These are phyloP conservation scores for Gymnothorax javanicus DNA, from an alignment of 2,797 vertebrate species.

Conservation along the genomic window DNA sequence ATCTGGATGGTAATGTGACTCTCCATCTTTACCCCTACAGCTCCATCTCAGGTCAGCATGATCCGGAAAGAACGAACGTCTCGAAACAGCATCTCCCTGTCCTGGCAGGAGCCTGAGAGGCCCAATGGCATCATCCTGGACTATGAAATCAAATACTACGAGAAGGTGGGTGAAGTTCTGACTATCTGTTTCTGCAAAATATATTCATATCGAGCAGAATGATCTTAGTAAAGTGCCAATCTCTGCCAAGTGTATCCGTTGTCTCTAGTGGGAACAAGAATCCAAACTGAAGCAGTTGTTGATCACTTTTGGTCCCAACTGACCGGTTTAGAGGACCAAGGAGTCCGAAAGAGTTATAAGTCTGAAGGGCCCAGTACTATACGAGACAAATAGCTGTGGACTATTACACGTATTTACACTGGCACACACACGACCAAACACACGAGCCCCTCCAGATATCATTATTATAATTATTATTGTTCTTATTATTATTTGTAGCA, in stretches of 20 bases:
- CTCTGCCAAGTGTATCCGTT: too few relatives aligned
- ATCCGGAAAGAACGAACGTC: conserved; percentile 93
- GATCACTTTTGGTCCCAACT: too few relatives aligned
- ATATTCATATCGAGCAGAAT: too few relatives aligned
- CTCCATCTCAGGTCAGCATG: conserved; percentile 88
- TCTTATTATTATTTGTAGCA: neutral
- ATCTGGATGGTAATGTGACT: conserved; percentile 49
- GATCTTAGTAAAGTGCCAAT: too few relatives aligned
- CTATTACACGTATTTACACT: too few relatives aligned
- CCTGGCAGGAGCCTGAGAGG: conserved; percentile 95
- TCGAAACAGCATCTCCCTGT: conserved; percentile 90
- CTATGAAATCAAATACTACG: conserved; percentile 99
- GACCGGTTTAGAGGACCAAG: too few relatives aligned
- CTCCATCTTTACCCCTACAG: conserved; percentile 65
- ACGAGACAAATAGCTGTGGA: too few relatives aligned
- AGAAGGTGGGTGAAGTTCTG: conserved; percentile 84
- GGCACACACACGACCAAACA: too few relatives aligned
- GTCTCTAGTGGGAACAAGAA: too few relatives aligned
- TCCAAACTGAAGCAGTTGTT: too few relatives aligned
- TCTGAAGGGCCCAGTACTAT: too few relatives aligned
- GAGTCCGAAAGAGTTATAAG: too few relatives aligned
- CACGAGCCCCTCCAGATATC: neutral
- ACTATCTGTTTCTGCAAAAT: conserved; percentile 41
- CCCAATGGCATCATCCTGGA: conserved; percentile 98
- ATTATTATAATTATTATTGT: neutral